Conservation (phyloP, 2,113 vertebrate species). For the Jacana jacana region DNA sequence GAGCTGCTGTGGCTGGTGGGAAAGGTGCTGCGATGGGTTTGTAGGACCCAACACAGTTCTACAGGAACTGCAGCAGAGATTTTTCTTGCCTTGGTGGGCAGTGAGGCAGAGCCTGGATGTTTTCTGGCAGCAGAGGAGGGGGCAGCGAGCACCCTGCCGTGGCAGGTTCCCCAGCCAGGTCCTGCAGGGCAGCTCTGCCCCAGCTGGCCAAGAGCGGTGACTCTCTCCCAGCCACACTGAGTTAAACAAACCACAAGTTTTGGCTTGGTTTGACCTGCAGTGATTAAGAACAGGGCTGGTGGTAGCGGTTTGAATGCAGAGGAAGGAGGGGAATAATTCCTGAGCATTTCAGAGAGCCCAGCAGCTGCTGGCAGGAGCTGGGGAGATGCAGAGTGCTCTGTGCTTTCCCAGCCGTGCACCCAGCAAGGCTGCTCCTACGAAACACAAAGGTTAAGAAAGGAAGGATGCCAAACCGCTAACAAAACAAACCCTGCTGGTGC, state of each 20-base stretch:
- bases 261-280: neutral
- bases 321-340: neutral
- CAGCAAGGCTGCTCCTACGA: neutral
- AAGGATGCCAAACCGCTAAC: conserved; percentile 34
- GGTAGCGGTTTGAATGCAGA: neutral
- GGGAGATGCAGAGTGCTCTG: neutral
- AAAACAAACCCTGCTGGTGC: conserved; percentile 37
- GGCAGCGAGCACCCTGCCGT: rapidly evolving
- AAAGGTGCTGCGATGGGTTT: rapidly evolving
- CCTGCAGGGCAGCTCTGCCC: neutral
- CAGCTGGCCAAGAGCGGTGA: neutral
- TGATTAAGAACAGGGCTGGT: neutral
- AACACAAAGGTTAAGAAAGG: neutral
- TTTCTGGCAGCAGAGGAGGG: neutral
- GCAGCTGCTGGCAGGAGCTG: neutral
- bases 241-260: neutral
- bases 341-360: neutral
- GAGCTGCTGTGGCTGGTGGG: rapidly evolving
- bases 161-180: neutral
- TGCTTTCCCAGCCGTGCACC: neutral
- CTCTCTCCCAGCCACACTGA: neutral
- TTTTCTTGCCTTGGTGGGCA: neutral
- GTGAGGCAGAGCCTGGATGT: rapidly evolving
- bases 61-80: too few relatives aligned
- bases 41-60: rapidly evolving